Evolutionary conservation across 2,797 vertebrate genomes (phyloP).

Genomic region (Sardinella longiceps): DNA sequence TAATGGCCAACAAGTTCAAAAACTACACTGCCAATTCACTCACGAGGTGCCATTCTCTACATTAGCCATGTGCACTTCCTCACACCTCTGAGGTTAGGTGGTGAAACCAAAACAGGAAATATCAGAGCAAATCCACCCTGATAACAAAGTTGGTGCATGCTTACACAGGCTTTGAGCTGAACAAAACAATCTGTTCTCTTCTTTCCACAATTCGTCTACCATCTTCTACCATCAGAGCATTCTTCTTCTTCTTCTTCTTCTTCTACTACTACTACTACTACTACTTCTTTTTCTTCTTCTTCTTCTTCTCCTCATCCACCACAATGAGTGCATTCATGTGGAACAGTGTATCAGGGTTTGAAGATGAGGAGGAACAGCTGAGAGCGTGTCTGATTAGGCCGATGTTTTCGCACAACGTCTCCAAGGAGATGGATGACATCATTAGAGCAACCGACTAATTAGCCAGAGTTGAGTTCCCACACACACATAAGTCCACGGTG

Average conservation of each 20-base stretch:
- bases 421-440: conserved; percentile 41
- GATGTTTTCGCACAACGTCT: conserved; percentile 37
- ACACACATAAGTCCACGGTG: neutral
- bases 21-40: too few relatives aligned
- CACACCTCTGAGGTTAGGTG: neutral
- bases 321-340: neutral
- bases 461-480: conserved; percentile 5
- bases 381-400: conserved; percentile 46
- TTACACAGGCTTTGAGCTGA: neutral
- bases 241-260: neutral
- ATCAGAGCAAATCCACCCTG: neutral
- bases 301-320: neutral
- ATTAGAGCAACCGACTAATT: conserved; percentile 28
- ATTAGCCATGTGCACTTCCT: neutral
- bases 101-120: conserved; percentile 14
- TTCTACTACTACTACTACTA: too few relatives aligned
- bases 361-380: conserved; percentile 38
- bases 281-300: neutral
- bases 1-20: neutral
- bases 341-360: neutral
- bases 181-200: neutral
- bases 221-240: neutral
- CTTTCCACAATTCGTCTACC: neutral
- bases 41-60: neutral
- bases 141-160: neutral